Conservation (phyloP, 2,113 vertebrate genomes). For the Taurulus bubalis region DNA sequence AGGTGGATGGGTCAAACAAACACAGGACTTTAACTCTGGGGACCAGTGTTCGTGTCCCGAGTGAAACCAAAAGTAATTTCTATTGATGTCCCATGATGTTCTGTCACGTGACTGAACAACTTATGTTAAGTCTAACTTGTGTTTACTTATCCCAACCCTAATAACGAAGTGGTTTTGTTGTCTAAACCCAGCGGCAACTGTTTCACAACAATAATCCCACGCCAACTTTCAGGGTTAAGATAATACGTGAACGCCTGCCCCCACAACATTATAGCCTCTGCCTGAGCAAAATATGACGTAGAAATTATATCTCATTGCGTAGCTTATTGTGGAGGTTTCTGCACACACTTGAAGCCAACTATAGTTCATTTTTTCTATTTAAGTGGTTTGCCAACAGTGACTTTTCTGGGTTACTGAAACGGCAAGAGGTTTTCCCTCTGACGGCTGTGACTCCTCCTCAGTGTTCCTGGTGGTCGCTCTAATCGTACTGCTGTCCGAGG, state of each 20-base stretch:
- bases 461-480: conserved; percentile 48
- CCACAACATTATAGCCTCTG: not conserved
- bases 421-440: too few species aligned
- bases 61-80: too few species aligned
- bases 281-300: not conserved
- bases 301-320: not conserved
- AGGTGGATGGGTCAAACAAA: too few species aligned
- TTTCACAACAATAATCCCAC: not conserved
- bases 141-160: not conserved
- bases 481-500: conserved; percentile 43
- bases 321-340: not conserved
- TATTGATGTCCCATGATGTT: too few species aligned
- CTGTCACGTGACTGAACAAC: too few species aligned
- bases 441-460: not conserved
- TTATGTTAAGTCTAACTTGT: too few species aligned
- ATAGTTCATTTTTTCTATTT: not conserved
- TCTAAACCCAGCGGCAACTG: not conserved
- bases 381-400: not conserved
- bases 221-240: too few species aligned
- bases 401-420: not conserved
- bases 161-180: not conserved
- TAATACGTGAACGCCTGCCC: not conserved
- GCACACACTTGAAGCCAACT: too few species aligned
- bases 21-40: too few species aligned
- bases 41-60: too few species aligned